Evolutionary conservation across 2,888 invertebrate species (phyloP).

Genomic region (Pterostichus niger): DNA sequence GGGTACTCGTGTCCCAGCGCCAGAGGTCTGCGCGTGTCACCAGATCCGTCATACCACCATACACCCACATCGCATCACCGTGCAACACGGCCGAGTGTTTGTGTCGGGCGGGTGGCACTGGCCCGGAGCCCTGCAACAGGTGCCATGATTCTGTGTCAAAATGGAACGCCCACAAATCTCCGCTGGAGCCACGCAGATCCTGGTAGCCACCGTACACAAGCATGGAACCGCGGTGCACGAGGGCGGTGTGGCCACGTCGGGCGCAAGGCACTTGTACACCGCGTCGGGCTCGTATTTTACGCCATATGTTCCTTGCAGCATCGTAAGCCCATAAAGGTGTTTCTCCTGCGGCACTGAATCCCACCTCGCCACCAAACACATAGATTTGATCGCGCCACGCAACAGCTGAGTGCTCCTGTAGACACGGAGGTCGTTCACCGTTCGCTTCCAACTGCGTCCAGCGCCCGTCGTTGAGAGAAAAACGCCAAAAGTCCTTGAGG

Average conservation of each 20-base stretch:
- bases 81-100: conserved; percentile 91
- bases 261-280: conserved; percentile 84
- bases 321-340: conserved; percentile 93
- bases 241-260: conserved; percentile 90
- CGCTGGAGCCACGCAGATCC: conserved; percentile 90
- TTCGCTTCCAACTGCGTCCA: conserved; percentile 87
- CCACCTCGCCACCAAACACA: conserved; percentile 93
- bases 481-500: conserved; percentile 92
- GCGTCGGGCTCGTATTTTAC: conserved; percentile 81
- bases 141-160: conserved; percentile 93
- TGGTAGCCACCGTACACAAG: conserved; percentile 93
- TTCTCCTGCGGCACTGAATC: conserved; percentile 87
- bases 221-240: conserved; percentile 88
- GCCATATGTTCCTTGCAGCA: conserved; percentile 82
- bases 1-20: conserved; percentile 86
- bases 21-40: conserved; percentile 88
- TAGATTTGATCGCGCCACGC: conserved; percentile 87
- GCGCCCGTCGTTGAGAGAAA: conserved; percentile 86
- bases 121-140: conserved; percentile 75
- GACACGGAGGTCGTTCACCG: conserved; percentile 87
- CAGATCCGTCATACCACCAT: conserved; percentile 93
- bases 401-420: conserved; percentile 93
- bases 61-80: conserved; percentile 90
- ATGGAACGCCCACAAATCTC: conserved; percentile 93
- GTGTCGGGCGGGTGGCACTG: conserved; percentile 86